phyloP scores from a whole-genome alignment of 2,888 invertebrate species.

The Syrphus vitripennis region DNA sequence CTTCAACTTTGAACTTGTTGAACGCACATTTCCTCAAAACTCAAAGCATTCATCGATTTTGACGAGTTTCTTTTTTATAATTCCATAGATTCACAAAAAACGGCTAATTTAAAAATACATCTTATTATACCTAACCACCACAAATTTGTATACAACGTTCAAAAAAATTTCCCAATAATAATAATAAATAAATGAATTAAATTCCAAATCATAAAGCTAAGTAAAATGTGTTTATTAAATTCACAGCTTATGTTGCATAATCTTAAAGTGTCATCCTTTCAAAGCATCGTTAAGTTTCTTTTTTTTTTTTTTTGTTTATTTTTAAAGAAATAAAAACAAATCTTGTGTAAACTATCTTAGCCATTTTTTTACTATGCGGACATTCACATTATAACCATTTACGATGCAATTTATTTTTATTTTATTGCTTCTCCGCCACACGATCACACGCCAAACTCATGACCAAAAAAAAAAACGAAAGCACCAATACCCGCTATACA shows the following conservation, averaged over 20 bases:
- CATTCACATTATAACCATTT: constrained; percentile 49
- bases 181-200: neutral
- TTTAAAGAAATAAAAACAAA: constrained; percentile 1
- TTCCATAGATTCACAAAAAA: too few relatives aligned
- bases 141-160: too few relatives aligned
- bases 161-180: too few relatives aligned
- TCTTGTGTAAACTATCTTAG: constrained; percentile 25
- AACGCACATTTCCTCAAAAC: too few relatives aligned
- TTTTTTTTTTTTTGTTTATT: neutral
- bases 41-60: too few relatives aligned
- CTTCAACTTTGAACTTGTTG: too few relatives aligned
- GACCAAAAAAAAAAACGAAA: neutral
- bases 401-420: constrained; percentile 63
- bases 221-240: neutral
- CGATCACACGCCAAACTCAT: too few relatives aligned
- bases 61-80: too few relatives aligned
- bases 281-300: neutral
- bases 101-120: too few relatives aligned
- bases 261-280: neutral
- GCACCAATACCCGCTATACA: neutral
- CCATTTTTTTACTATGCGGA: constrained; percentile 48
- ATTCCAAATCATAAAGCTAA: neutral
- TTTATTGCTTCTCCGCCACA: constrained; percentile 35
- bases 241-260: neutral
- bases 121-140: too few relatives aligned